Percentiles rank a stretch among this genome's conserved stretches.
These are phyloP conservation scores for Archilochus colubris DNA, from an alignment of 2,113 vertebrate species.

Conservation along the genomic window DNA sequence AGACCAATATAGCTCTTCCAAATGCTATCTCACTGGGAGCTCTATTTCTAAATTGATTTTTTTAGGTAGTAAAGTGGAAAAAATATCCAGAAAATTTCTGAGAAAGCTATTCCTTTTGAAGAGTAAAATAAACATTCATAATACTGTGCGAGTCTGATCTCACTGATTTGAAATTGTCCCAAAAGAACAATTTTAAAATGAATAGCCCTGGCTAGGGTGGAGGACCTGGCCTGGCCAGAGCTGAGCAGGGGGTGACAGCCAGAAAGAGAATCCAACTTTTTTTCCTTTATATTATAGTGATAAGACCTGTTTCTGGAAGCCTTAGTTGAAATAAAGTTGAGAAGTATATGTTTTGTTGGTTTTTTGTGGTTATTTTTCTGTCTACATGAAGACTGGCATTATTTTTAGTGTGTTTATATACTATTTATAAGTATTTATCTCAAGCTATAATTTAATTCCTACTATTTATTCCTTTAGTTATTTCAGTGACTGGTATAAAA, in stretches of 20 bases:
- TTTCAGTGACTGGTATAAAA: background rate
- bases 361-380: background rate
- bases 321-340: background rate
- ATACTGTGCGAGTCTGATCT: background rate
- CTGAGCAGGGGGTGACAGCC: too few relatives aligned
- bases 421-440: background rate
- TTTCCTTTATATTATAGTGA: background rate
- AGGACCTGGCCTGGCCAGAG: too few relatives aligned
- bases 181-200: too few relatives aligned
- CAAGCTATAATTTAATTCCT: background rate
- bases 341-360: background rate
- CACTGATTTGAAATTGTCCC: too few relatives aligned
- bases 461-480: background rate
- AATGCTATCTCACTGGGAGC: background rate
- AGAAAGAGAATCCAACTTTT: background rate
- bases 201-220: too few relatives aligned
- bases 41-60: background rate
- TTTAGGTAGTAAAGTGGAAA: slow-evolving; percentile 1
- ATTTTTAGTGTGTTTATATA: background rate
- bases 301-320: background rate
- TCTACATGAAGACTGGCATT: background rate
- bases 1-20: background rate
- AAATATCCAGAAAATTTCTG: background rate
- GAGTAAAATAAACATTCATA: background rate
- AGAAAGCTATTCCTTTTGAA: background rate